A percentile compares a stretch with the other conserved stretches of the same genome.
These are phyloP conservation scores for Fulica atra DNA, from an alignment of 2,113 vertebrate species.

Conservation along the genomic window DNA sequence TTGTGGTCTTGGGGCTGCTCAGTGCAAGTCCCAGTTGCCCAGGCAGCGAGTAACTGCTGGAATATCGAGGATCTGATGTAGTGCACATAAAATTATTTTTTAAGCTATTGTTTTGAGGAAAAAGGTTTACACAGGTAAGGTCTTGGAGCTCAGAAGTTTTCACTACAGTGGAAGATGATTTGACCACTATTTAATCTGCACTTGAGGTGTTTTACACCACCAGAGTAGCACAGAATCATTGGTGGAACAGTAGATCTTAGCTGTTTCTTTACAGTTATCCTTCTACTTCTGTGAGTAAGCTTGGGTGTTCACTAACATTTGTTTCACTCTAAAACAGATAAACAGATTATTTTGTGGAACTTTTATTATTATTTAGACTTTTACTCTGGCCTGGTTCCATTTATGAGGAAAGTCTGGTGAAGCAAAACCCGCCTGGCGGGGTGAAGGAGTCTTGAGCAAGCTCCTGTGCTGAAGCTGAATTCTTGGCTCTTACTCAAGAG, in stretches of 20 bases:
- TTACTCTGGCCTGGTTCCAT: conserved; percentile 17
- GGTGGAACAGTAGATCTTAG: background rate
- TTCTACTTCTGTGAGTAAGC: background rate
- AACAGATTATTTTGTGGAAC: conserved; percentile 1
- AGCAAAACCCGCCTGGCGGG: conserved; percentile 17
- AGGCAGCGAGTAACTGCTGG: background rate
- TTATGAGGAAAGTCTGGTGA: conserved; percentile 27
- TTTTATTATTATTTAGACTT: background rate
- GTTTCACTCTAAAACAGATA: conserved; percentile 19
- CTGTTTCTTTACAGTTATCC: background rate
- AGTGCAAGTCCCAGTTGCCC: background rate
- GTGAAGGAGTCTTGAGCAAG: conserved; percentile 37
- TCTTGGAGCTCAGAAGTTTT: background rate
- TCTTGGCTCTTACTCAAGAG: conserved; percentile 28
- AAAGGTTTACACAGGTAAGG: background rate
- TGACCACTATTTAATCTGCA: background rate
- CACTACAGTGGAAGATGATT: background rate
- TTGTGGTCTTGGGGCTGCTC: background rate
- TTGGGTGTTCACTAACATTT: background rate
- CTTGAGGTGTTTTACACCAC: background rate
- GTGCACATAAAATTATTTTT: background rate
- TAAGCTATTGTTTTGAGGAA: background rate
- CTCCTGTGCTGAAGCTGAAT: background rate
- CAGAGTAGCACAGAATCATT: background rate
- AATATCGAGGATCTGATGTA: background rate